A percentile compares a stretch with the other conserved stretches of the same genome.
phyloP scores from a whole-genome alignment of 2,113 vertebrate species.

The Colistium nudipinnis region DNA sequence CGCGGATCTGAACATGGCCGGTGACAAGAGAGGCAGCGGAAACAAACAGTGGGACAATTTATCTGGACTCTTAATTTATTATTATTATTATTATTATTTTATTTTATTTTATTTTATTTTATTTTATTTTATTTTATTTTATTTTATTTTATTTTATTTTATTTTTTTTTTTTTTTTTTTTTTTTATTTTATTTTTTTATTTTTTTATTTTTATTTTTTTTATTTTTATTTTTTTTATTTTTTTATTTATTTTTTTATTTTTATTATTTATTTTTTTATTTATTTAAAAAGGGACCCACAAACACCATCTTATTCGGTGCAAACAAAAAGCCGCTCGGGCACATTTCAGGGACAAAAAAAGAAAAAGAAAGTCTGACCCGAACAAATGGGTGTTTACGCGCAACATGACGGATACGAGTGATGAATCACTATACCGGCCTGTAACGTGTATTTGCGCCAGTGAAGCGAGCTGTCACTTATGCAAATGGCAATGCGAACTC shows the following conservation, averaged over 20 bases:
- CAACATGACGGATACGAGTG: too few relatives aligned
- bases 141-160: too few relatives aligned
- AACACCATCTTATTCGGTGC: neutral
- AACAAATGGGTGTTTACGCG: neutral
- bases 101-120: too few relatives aligned
- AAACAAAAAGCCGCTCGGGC: neutral
- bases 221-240: too few relatives aligned
- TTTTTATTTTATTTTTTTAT: too few relatives aligned
- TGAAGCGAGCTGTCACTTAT: constrained; percentile 16
- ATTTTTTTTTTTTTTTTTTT: too few relatives aligned
- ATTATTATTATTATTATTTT: too few relatives aligned
- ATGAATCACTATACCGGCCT: neutral
- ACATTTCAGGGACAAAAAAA: neutral
- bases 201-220: too few relatives aligned
- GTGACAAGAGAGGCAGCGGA: constrained; percentile 12
- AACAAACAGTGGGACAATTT: neutral
- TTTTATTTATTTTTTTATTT: too few relatives aligned
- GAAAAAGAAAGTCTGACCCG: neutral
- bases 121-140: too few relatives aligned
- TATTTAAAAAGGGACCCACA: constrained; percentile 6
- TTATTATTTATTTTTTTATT: too few relatives aligned
- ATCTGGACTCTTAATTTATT: neutral
- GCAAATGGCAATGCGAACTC: constrained; percentile 8
- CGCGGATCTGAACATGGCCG: constrained; percentile 83
- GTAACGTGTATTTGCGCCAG: neutral